Evolutionary conservation across 2,888 invertebrate genomes (phyloP), one percentile per base, ranked within the genome.

Genomic region (Lampropteryx suffumata): DNA sequence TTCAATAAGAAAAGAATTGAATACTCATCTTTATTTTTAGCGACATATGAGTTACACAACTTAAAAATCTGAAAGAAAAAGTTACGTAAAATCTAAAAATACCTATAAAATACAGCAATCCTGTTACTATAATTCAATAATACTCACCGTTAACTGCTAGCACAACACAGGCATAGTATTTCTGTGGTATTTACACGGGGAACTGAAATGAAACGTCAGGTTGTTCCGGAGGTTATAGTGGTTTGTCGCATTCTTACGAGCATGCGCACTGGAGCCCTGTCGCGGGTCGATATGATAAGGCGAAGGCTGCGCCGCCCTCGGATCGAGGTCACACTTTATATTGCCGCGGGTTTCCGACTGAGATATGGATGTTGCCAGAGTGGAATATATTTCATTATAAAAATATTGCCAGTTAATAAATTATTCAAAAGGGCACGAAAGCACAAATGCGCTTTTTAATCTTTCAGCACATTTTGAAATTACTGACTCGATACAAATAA

Each of bases 321-420:
- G 4, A 83, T 80, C 79, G 76, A 85, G 86, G 82, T 86, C 79
- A 79, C 27, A 72, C 69, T 52, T 71, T 46, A 69, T 74, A 80
- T 80, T 75, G 65, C 63, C 83, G 79, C 85, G 87, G 85, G 79
- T 13, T 46, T 65, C 79, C 81, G 77, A 76, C 69, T 12, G 11
- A 21, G 27, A 11, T 36, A 24, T 12, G 27, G 13, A 9, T 29
- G 48, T 36, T 48, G 48, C 48, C 27, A 48, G 41, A 14, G 10
- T 2, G 2, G 9, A 44, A 42, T 26, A n/a, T 33, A 30, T 12
- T 12, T 12, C 8, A n/a, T 27, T 7, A 27, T 1, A 7, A 7
- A 27, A 27, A n/a, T n/a, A 10, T 28, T 28, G 28, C 28, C 10
- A 28, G 10, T n/a, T n/a, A n/a, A n/a, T n/a, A n/a, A n/a, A n/a